Conservation (phyloP, 2,888 invertebrate species). For the Ochropleura plecta region DNA sequence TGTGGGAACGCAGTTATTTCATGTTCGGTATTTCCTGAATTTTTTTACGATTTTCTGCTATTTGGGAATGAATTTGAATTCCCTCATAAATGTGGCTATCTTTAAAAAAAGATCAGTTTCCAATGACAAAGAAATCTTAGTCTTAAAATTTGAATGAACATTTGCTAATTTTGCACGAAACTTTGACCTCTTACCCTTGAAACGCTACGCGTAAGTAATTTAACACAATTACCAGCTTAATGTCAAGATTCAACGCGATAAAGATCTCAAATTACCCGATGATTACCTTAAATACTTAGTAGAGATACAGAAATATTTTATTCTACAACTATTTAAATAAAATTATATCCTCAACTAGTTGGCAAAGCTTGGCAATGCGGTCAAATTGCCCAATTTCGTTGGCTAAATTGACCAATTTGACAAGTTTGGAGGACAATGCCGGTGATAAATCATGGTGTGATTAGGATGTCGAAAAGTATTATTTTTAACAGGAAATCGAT, state of each 20-base stretch:
- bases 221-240: constrained; percentile 45
- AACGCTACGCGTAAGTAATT: constrained; percentile 43
- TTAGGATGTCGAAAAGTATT: constrained; percentile 72
- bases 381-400: constrained; percentile 74
- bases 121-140: too few relatives aligned
- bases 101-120: too few relatives aligned
- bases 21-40: too few relatives aligned
- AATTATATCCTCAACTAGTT: constrained; percentile 77
- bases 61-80: too few relatives aligned
- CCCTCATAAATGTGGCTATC: too few relatives aligned
- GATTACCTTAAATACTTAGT: constrained; percentile 53
- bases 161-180: not conserved
- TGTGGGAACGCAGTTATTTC: too few relatives aligned
- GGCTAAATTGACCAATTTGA: constrained; percentile 81
- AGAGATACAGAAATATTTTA: constrained; percentile 64
- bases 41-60: too few relatives aligned
- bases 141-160: not conserved
- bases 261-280: constrained; percentile 56
- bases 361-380: constrained; percentile 66
- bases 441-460: constrained; percentile 80
- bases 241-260: constrained; percentile 51
- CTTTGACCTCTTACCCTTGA: constrained; percentile 38
- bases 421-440: constrained; percentile 77
- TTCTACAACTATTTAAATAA: constrained; percentile 76
- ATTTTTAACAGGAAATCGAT: constrained; percentile 64